Evolutionary conservation across 2,113 vertebrate genomes (phyloP).

Genomic region (Glaucidium brasilianum): DNA sequence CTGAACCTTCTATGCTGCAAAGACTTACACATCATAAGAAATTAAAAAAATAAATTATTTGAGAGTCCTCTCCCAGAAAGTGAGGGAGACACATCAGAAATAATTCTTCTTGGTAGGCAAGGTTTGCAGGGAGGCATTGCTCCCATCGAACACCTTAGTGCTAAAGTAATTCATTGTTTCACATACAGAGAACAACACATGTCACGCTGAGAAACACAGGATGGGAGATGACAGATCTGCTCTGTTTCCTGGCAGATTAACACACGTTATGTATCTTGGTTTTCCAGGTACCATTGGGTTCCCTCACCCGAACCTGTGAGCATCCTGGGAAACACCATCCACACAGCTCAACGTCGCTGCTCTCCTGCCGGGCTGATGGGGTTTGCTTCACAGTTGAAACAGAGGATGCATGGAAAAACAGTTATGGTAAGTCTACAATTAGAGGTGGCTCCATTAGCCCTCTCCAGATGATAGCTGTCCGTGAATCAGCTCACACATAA

Average conservation of each 20-base stretch:
- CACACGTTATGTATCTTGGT: too few relatives aligned
- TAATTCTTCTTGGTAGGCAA: not conserved
- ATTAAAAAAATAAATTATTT: not conserved
- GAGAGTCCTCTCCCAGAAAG: not conserved
- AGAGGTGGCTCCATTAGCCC: not conserved
- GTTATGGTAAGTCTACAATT: too few relatives aligned
- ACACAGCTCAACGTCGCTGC: accelerated
- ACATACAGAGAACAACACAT: not conserved
- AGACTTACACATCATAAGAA: not conserved
- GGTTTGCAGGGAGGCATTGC: not conserved
- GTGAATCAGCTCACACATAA: accelerated
- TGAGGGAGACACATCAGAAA: not conserved
- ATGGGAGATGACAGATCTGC: not conserved
- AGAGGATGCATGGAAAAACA: not conserved
- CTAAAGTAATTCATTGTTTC: not conserved
- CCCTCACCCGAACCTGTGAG: not conserved
- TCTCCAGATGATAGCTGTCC: accelerated
- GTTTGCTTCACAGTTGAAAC: not conserved
- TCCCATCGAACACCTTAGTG: not conserved
- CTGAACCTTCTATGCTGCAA: not conserved
- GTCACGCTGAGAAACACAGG: not conserved
- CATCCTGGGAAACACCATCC: not conserved
- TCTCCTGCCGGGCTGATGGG: accelerated
- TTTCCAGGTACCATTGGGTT: not conserved
- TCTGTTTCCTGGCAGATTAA: not conserved